A percentile compares a stretch with the other conserved stretches of the same genome.
These are phyloP conservation scores for Rhinoptilus africanus DNA, from an alignment of 2,113 vertebrate genomes.

Conservation along the genomic window DNA sequence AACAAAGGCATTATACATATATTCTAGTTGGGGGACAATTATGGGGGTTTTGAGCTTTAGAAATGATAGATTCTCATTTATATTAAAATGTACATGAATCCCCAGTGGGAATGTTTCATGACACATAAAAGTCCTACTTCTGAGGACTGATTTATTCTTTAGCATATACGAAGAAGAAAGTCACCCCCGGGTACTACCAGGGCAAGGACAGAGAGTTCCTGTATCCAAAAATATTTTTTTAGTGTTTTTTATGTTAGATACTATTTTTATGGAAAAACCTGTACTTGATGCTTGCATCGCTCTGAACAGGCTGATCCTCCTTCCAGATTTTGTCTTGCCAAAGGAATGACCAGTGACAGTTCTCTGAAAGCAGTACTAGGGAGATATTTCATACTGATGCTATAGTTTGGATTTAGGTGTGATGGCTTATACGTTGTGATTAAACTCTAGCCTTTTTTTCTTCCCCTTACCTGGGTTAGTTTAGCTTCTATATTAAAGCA, in stretches of 20 bases:
- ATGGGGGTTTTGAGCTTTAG: neutral
- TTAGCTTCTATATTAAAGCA: neutral
- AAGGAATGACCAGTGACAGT: neutral
- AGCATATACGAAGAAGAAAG: neutral
- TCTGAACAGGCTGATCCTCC: neutral
- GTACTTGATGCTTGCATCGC: neutral
- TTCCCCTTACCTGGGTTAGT: neutral
- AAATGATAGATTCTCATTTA: slow-evolving; percentile 27
- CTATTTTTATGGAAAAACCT: neutral
- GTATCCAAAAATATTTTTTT: neutral
- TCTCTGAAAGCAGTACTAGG: neutral
- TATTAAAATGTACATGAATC: slow-evolving; percentile 49
- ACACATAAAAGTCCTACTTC: neutral
- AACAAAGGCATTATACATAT: slow-evolving; percentile 50
- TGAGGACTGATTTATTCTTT: neutral
- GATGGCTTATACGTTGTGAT: neutral
- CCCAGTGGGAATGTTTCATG: neutral
- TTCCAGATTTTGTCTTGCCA: neutral
- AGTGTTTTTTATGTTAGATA: neutral
- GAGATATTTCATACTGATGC: neutral
- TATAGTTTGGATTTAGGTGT: neutral
- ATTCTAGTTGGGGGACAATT: slow-evolving; percentile 19
- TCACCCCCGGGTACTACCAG: neutral
- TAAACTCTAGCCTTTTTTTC: neutral
- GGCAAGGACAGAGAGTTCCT: neutral